Conservation (phyloP, 2,797 vertebrate genomes). For the Rhinophrynus dorsalis region DNA sequence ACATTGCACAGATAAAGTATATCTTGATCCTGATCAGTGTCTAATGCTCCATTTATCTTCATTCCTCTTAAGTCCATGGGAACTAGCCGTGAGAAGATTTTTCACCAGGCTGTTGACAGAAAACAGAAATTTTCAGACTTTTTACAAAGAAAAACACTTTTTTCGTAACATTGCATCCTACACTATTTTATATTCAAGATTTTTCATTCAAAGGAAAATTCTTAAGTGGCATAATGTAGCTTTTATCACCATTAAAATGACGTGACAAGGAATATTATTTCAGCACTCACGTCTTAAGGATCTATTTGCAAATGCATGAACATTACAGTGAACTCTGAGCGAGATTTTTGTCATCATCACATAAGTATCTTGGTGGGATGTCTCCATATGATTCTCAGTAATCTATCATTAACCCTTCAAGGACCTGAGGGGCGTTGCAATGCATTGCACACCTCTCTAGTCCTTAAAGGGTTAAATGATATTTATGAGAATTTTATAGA, state of each 20-base stretch:
- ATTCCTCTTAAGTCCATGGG: background rate
- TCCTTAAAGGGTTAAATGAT: no score
- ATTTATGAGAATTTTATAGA: no score
- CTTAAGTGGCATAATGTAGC: slow-evolving; percentile 46
- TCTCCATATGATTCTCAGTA: background rate
- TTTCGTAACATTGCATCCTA: slow-evolving; percentile 26
- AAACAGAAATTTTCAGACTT: background rate
- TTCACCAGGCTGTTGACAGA: slow-evolving; percentile 23
- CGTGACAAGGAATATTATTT: slow-evolving; percentile 36
- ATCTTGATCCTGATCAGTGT: slow-evolving; percentile 43
- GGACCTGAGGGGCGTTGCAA: no score
- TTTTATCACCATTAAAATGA: slow-evolving; percentile 49
- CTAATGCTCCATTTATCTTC: background rate
- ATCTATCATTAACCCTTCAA: background rate
- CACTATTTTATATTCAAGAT: slow-evolving; percentile 28
- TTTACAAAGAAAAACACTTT: slow-evolving; percentile 8
- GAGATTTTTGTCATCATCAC: background rate
- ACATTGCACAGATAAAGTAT: slow-evolving; percentile 40
- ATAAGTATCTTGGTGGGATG: slow-evolving; percentile 1
- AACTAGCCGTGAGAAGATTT: background rate
- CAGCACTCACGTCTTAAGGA: slow-evolving; percentile 8
- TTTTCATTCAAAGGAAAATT: slow-evolving; percentile 32
- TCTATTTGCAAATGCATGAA: slow-evolving; percentile 41
- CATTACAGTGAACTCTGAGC: slow-evolving; percentile 6
- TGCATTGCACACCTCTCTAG: no score